phyloP scores from a whole-genome alignment of 2,888 invertebrate genomes.

The Acanthococcus lagerstroemiae region DNA sequence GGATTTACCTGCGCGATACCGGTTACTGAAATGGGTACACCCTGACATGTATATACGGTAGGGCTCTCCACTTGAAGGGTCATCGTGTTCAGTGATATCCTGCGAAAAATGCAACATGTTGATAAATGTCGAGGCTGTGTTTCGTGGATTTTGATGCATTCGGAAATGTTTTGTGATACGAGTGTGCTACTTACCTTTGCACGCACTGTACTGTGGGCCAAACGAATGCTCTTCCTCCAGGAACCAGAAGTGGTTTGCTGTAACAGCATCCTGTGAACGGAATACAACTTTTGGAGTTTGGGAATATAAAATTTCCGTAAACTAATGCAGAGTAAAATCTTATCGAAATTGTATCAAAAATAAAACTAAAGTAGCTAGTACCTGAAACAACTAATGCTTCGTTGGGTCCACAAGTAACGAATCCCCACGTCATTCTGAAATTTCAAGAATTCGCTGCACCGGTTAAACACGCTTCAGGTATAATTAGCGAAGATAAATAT shows the following conservation, averaged over 20 bases:
- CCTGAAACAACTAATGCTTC: constrained; percentile 91
- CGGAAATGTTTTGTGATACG: no score
- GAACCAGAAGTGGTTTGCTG: constrained; percentile 81
- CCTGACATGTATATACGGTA: constrained; percentile 90
- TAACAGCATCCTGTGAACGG: constrained; percentile 78
- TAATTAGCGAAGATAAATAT: no score
- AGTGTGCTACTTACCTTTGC: constrained; percentile 52
- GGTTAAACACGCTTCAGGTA: no score
- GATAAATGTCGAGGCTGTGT: not conserved
- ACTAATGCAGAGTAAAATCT: constrained; percentile 5
- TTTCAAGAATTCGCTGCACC: no score
- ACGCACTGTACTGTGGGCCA: constrained; percentile 87
- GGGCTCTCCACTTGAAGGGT: constrained; percentile 92
- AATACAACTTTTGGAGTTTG: constrained; percentile 1
- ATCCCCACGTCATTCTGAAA: constrained; percentile 84
- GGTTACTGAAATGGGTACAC: constrained; percentile 92
- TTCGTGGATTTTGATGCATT: no score
- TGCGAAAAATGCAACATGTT: no score
- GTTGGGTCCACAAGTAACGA: constrained; percentile 89
- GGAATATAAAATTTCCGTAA: not conserved
- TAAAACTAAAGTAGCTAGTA: constrained; percentile 42
- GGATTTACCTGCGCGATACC: constrained; percentile 83
- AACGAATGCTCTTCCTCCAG: constrained; percentile 93
- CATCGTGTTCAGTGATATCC: constrained; percentile 94
- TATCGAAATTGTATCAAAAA: constrained; percentile 8